These are phyloP conservation scores for Vireo altiloquus DNA, from an alignment of 2,113 vertebrate genomes.

Conservation along the genomic window DNA sequence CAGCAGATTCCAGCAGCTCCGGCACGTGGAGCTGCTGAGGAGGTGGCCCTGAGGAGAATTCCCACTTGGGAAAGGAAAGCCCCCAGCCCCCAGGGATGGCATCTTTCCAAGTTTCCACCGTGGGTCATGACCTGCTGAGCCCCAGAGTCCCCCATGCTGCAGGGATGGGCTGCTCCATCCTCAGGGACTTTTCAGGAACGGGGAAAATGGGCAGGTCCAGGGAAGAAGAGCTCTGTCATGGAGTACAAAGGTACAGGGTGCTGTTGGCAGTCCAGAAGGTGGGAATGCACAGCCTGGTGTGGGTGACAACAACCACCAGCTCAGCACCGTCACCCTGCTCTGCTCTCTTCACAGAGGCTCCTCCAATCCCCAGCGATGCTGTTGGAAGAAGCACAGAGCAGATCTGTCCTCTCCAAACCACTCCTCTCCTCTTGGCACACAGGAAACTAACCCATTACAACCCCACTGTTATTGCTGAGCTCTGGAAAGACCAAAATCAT, in stretches of 20 bases:
- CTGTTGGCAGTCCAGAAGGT: neutral
- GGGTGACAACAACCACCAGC: neutral
- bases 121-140: neutral
- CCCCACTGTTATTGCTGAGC: neutral
- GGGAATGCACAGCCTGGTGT: neutral
- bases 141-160: neutral
- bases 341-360: neutral
- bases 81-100: rapidly evolving
- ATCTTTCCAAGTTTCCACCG: rapidly evolving
- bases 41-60: neutral
- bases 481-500: neutral
- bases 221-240: neutral
- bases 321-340: neutral
- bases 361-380: neutral
- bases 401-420: neutral
- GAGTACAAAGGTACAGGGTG: neutral
- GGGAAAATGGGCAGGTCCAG: neutral
- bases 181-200: neutral
- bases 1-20: neutral
- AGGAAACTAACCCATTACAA: neutral
- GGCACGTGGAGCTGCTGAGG: rapidly evolving
- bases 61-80: neutral
- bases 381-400: neutral
- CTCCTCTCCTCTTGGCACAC: neutral
- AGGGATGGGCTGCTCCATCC: neutral